Evolutionary conservation across 2,113 vertebrate species (phyloP).

Genomic region (Eretmochelys imbricata): DNA sequence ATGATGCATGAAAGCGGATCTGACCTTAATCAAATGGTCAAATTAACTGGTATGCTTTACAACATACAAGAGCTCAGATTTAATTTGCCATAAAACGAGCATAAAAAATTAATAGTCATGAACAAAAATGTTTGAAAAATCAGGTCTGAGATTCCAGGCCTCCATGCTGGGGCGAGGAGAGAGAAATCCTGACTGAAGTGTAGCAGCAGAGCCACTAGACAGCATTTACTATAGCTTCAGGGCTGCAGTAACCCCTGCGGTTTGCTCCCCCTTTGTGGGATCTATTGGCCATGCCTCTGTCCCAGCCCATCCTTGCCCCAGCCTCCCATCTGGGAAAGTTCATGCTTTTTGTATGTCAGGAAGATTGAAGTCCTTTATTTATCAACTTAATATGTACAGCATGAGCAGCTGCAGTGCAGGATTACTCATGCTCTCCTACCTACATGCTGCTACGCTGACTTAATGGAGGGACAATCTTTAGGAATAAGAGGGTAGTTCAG

Average conservation of each 20-base stretch:
- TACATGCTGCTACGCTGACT: accelerated
- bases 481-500: neutral
- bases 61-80: neutral
- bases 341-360: neutral
- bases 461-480: neutral
- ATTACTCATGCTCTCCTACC: neutral
- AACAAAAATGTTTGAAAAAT: neutral
- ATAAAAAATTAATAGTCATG: neutral
- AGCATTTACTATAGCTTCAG: neutral
- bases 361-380: neutral
- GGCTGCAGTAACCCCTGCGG: accelerated
- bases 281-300: neutral
- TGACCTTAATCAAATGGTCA: neutral
- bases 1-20: neutral
- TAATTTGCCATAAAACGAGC: neutral
- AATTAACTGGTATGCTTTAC: neutral
- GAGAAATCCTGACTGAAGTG: neutral
- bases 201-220: neutral
- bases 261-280: neutral
- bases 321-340: neutral
- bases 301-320: neutral
- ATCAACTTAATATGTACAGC: accelerated
- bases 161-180: neutral
- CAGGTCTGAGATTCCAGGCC: neutral
- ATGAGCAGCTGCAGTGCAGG: accelerated